Percentiles rank a stretch among this genome's conserved stretches.
phyloP scores from a whole-genome alignment of 2,113 vertebrate species.

The Lagopus muta region DNA sequence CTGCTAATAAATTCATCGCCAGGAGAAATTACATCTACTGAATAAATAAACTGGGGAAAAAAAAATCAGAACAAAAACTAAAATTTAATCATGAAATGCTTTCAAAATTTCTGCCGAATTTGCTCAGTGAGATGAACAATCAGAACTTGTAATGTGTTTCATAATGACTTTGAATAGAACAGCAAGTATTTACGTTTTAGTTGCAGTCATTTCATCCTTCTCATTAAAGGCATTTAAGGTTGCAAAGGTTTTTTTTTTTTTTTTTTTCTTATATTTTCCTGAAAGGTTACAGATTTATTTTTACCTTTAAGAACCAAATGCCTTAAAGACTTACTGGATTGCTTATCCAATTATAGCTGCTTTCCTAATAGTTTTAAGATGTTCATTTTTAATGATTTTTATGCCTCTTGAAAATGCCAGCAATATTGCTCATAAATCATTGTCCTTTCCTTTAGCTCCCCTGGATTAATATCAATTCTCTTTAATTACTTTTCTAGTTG shows the following conservation, averaged over 20 bases:
- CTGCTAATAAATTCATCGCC: background rate
- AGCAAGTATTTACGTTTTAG: background rate
- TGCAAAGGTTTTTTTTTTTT: background rate
- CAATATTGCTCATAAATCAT: constrained; percentile 76
- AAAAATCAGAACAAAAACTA: background rate
- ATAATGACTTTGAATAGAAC: background rate
- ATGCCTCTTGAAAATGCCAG: constrained; percentile 73
- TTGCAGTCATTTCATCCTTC: background rate
- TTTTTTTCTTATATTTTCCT: background rate
- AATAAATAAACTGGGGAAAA: background rate
- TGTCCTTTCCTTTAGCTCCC: constrained; percentile 71
- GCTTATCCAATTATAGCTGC: constrained; percentile 55
- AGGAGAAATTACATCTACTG: background rate
- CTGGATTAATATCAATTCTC: constrained; percentile 72
- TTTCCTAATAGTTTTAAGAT: constrained; percentile 69
- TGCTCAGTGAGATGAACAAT: background rate
- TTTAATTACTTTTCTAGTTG: constrained; percentile 71
- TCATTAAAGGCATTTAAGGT: background rate
- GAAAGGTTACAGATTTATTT: background rate
- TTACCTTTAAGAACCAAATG: background rate
- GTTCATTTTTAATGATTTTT: constrained; percentile 69
- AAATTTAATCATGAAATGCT: background rate
- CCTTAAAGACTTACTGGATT: constrained; percentile 17
- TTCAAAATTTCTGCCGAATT: background rate
- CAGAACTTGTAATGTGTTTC: background rate